Evolutionary conservation across 2,888 invertebrate species (phyloP), one percentile per base, ranked within the genome.

Genomic region (Anaspis maculata): DNA sequence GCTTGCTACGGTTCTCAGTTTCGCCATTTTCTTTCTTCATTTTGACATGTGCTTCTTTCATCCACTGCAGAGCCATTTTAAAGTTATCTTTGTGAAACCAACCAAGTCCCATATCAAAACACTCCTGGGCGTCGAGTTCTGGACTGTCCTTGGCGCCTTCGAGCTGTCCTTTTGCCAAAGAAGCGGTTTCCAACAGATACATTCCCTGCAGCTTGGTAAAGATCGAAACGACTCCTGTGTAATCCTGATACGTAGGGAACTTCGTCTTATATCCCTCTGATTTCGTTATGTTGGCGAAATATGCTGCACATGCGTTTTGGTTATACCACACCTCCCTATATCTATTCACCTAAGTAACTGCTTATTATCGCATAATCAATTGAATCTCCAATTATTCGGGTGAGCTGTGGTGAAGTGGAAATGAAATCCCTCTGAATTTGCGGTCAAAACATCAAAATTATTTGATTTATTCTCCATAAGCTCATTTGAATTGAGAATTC

Each of bases 161-260:
- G 24, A 95, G 71, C 55, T 83, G 77, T n/a, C 97, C 97, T 37
- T 79, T 70, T 6, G 90, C 88, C 46, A 98, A 76, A 32, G 89
- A 85, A 2, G 80, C 73, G 1, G 94, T 87, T 42, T 92, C 84
- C 39, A 97, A 70, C 47, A 83, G 79, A 64, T 97, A 97, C 0
- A 96, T 97, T 39, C 66, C 66, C 66, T 98, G 96, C 3, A 98
- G 73, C 31, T 97, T 74, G 48, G 92, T 85, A 38, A 98, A 71
- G 1, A 97, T 97, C 32, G 85, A 84, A 3, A 96, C 96, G 6
- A 96, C 96, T 0, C 98, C 98, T 51, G 83, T 84, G 39, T 97
- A 69, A 65, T 98, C 97, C 64, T 97, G 97, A 42, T 87, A 78
- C 0, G 84, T 83, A 0, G 95, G 96, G 61, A 95, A 91, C 61